These are phyloP conservation scores for Hypomesus transpacificus DNA, from an alignment of 2,113 vertebrate genomes.

Conservation along the genomic window DNA sequence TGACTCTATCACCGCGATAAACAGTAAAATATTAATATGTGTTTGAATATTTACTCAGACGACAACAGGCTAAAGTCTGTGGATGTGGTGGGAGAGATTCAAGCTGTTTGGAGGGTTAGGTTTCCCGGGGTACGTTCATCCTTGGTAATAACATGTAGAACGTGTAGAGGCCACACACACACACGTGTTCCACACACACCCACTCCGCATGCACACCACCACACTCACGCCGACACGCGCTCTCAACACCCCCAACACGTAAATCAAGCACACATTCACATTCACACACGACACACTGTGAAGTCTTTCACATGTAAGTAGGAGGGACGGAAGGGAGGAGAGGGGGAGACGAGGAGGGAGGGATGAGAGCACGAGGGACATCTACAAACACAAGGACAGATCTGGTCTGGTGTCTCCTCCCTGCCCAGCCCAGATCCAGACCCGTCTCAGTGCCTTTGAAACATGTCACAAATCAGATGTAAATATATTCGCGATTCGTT, in stretches of 20 bases:
- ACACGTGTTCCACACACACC: no score
- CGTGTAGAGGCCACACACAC: no score
- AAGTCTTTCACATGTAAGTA: no score
- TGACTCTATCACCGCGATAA: neutral
- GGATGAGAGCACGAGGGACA: neutral
- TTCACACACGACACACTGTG: no score
- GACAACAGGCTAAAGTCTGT: neutral
- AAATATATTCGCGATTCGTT: constrained; percentile 31
- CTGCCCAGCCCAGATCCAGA: neutral
- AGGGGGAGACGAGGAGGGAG: neutral
- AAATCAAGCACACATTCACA: no score
- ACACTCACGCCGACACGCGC: neutral
- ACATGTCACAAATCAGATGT: constrained; percentile 16
- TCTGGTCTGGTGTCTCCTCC: neutral
- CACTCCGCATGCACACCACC: no score
- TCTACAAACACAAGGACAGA: neutral
- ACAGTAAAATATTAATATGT: constrained; percentile 40
- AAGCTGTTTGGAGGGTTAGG: no score
- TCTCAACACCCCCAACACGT: no score
- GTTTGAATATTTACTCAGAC: neutral
- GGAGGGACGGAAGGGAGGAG: neutral
- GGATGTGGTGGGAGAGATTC: no score
- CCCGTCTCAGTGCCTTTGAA: no score
- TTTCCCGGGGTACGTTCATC: no score
- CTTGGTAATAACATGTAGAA: no score